phyloP scores from a whole-genome alignment of 2,113 vertebrate genomes.

The Pitta sordida region DNA sequence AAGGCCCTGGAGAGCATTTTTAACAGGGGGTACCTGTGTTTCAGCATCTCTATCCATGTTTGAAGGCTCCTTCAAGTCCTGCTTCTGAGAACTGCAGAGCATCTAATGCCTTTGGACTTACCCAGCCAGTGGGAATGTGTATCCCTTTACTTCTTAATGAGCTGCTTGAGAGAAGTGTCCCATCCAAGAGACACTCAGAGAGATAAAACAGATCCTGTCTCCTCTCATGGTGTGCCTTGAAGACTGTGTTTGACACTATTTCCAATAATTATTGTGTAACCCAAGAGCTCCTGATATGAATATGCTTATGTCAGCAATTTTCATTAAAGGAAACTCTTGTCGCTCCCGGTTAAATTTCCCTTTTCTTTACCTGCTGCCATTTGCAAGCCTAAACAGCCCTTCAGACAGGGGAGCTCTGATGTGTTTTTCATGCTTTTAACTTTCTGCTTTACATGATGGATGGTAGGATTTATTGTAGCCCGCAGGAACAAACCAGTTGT shows the following conservation, averaged over 20 bases:
- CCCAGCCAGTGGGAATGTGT: neutral
- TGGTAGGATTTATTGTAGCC: slow-evolving; percentile 35
- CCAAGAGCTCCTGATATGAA: neutral
- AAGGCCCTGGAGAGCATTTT: neutral
- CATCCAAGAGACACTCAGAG: neutral
- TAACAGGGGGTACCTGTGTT: neutral
- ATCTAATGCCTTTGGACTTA: neutral
- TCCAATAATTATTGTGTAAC: neutral
- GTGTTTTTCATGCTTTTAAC: neutral
- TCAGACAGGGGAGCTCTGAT: neutral
- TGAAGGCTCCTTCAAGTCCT: neutral
- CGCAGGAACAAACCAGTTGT: slow-evolving; percentile 9
- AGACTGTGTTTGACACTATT: neutral
- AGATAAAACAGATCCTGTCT: neutral
- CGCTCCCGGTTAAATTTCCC: neutral
- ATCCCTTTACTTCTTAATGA: neutral
- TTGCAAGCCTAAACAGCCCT: slow-evolving; percentile 17
- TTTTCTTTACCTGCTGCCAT: neutral
- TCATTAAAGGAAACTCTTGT: neutral
- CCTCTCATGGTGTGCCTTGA: rapidly evolving
- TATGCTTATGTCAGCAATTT: neutral
- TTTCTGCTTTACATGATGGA: slow-evolving; percentile 39
- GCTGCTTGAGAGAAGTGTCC: neutral
- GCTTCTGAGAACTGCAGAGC: neutral
- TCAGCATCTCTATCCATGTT: neutral